Conservation (phyloP, 2,113 vertebrate genomes). For the Hydrolagus affinis region DNA sequence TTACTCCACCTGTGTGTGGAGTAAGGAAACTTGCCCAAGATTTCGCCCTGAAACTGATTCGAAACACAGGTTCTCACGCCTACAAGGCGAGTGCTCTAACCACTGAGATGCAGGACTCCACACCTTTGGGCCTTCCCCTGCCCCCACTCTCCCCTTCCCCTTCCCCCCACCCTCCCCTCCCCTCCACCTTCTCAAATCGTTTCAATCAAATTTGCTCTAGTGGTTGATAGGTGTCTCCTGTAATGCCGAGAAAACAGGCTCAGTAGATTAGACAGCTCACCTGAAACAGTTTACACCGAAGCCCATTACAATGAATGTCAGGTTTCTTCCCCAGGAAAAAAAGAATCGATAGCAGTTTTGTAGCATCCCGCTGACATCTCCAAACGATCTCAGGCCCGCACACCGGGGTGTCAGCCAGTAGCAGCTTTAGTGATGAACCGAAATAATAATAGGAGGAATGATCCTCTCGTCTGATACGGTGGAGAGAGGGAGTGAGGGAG, state of each 20-base stretch:
- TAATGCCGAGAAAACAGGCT: background rate
- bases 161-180: too few species aligned
- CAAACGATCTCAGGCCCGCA: background rate
- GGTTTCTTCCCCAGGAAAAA: too few species aligned
- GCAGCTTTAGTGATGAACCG: background rate
- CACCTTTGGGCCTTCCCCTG: too few species aligned
- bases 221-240: background rate
- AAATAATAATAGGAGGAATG: conserved; percentile 20
- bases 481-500: too few species aligned
- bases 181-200: background rate
- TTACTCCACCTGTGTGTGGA: too few species aligned
- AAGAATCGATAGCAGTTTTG: background rate
- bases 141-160: too few species aligned
- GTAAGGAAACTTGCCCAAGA: too few species aligned
- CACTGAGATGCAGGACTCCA: too few species aligned
- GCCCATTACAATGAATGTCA: conserved; percentile 3
- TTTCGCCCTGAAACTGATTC: too few species aligned
- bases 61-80: too few species aligned
- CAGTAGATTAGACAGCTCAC: background rate
- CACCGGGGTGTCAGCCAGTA: background rate
- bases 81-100: too few species aligned
- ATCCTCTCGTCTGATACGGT: background rate
- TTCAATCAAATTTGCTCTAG: background rate
- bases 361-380: conserved; percentile 5
- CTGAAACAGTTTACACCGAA: conserved; percentile 1